Evolutionary conservation across 2,888 invertebrate species (phyloP).

Genomic region (Mesoligia furuncula): DNA sequence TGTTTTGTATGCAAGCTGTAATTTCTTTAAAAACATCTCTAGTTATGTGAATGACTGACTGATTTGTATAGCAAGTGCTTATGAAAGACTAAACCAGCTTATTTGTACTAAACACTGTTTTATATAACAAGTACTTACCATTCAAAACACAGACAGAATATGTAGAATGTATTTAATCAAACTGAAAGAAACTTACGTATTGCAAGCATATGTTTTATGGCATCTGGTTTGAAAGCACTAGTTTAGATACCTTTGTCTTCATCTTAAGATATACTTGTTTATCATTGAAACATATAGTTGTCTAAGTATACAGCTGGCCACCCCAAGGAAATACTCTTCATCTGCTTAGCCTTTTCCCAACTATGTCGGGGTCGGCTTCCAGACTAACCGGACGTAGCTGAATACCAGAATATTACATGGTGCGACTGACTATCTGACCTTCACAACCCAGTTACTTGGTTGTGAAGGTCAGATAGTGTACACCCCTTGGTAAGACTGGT

Average conservation of each 20-base stretch:
- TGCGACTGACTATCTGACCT: too few species aligned
- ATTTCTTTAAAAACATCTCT: neutral
- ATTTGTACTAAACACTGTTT: neutral
- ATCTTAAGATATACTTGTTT: neutral
- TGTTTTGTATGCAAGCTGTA: constrained; percentile 41
- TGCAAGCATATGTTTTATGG: neutral
- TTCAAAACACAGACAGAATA: constrained; percentile 7
- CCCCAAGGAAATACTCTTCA: neutral
- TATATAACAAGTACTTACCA: neutral
- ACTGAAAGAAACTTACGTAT: neutral
- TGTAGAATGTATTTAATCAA: too few species aligned
- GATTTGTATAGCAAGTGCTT: neutral
- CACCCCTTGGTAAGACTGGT: too few species aligned
- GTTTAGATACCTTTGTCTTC: neutral
- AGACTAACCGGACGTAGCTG: too few species aligned
- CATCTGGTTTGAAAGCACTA: neutral
- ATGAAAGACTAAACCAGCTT: neutral
- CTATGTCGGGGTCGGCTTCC: too few species aligned
- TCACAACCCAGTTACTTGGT: too few species aligned
- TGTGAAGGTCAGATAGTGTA: too few species aligned
- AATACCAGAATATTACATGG: too few species aligned
- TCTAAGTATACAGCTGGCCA: neutral
- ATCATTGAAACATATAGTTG: neutral
- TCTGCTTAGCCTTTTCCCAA: too few species aligned
- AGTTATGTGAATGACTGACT: neutral